Base-by-base conservation (phyloP, 2,797 vertebrate genomes). In the Mormyrops boulengeri region DNA sequence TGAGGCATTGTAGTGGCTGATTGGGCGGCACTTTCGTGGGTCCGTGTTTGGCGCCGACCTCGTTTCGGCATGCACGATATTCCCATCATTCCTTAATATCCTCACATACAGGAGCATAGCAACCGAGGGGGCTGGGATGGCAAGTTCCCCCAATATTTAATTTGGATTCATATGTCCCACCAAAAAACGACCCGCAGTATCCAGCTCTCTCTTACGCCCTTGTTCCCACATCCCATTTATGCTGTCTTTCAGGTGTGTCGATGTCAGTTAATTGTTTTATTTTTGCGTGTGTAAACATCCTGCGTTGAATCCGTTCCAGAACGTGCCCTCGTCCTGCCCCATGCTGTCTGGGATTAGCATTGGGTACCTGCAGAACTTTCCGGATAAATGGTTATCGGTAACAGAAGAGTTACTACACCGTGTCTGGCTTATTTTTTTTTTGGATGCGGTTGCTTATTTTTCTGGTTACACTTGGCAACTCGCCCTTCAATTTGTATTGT, bases 401-500 rank as follows among this genome's bases (percentile, higher is more conserved):
- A 80, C 82, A 22, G 47, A 49, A 50, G 47, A 85, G 47, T 85
- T 52, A 50, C 82, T 49, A 44, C 41, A 30, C 7, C 2, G n/a
- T 50, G 9, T 34, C 34, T 34, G 30, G 11, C 80, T 11, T 3
- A 12, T 8, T 30, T 22, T 73, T 30, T 77, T 77, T 38, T 30
- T 77, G 26, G 69, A 77, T 30, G 69, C 2, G 9, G 26, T 77
- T 69, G 26, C 62, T 69, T 77, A 12, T 22, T 85, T 30, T 85
- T 85, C 82, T 85, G 44, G 22, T 50, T 85, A 14, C 47, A 26
- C 82, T 85, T 52, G 82, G 82, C 47, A 85, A 50, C 82, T 26
- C 47, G 50, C 9, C 47, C 47, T 50, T 85, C 82, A 85, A 85
- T 85, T 85, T 85, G 82, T 85, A 80, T 85, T 52, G 41, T 50